These are phyloP conservation scores for Oreochromis spilurus DNA, from an alignment of 2,113 vertebrate species.

Conservation along the genomic window DNA sequence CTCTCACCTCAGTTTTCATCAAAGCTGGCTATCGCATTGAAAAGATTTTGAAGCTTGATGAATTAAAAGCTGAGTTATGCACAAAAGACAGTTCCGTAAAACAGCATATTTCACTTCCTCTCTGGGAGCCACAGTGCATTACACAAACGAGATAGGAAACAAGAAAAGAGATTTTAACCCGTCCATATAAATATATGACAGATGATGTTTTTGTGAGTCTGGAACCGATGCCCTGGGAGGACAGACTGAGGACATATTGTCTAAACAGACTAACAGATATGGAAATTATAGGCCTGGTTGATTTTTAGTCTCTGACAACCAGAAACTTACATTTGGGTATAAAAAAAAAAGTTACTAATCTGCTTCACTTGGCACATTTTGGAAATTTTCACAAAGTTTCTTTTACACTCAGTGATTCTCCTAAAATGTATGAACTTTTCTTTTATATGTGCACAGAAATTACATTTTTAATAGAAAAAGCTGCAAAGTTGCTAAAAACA, in stretches of 20 bases:
- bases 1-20: neutral
- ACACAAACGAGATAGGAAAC: neutral
- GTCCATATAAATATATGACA: neutral
- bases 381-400: neutral
- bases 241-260: neutral
- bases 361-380: neutral
- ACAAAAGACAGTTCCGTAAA: neutral
- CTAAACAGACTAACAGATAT: conserved; percentile 1
- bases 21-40: neutral
- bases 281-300: conserved; percentile 21
- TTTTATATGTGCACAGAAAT: neutral
- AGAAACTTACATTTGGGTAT: neutral
- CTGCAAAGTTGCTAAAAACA: neutral
- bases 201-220: neutral
- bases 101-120: neutral
- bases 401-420: neutral
- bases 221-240: conserved; percentile 1
- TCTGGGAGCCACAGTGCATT: neutral
- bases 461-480: neutral
- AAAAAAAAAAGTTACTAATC: neutral
- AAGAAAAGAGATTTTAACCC: neutral
- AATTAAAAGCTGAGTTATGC: neutral
- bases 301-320: conserved; percentile 4
- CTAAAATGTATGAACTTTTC: neutral
- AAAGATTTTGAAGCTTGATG: neutral